These are phyloP conservation scores for Momotus momota DNA, from an alignment of 2,797 vertebrate species.

Conservation along the genomic window DNA sequence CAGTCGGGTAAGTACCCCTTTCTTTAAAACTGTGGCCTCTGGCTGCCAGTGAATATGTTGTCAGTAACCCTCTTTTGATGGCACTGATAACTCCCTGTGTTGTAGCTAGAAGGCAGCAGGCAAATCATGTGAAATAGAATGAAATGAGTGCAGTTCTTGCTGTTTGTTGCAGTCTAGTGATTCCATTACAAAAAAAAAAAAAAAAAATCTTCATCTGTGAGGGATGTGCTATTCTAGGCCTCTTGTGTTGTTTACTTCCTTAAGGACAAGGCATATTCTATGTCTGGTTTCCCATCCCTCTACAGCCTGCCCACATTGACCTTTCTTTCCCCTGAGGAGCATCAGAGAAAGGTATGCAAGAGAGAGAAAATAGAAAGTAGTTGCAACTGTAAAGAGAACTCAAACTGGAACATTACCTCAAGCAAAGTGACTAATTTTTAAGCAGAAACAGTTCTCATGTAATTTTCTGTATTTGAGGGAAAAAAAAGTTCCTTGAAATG, in stretches of 20 bases:
- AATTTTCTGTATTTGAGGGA: not conserved
- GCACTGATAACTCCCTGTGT: not conserved
- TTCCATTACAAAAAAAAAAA: not conserved
- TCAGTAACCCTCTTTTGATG: not conserved
- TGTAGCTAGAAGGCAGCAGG: not conserved
- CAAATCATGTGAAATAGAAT: not conserved
- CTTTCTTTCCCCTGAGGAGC: not conserved
- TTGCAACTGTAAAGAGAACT: not conserved
- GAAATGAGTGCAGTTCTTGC: not conserved
- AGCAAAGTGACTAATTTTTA: not conserved
- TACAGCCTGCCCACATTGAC: not conserved
- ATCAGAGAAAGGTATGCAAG: not conserved
- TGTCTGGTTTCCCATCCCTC: not conserved
- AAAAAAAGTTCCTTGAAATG: not conserved
- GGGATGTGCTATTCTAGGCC: not conserved
- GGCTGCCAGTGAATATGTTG: not conserved
- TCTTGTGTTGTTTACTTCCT: not conserved
- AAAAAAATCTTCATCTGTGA: not conserved
- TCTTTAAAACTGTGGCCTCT: not conserved
- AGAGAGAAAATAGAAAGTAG: not conserved
- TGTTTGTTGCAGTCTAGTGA: not conserved
- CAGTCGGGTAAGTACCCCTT: not conserved
- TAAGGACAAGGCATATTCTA: not conserved
- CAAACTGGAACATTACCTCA: not conserved
- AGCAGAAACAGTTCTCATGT: constrained; percentile 11